Evolutionary conservation across 1,140 invertebrate species (phyloP), one percentile per base, ranked within the genome.

Genomic region (Megalopta genalis): DNA sequence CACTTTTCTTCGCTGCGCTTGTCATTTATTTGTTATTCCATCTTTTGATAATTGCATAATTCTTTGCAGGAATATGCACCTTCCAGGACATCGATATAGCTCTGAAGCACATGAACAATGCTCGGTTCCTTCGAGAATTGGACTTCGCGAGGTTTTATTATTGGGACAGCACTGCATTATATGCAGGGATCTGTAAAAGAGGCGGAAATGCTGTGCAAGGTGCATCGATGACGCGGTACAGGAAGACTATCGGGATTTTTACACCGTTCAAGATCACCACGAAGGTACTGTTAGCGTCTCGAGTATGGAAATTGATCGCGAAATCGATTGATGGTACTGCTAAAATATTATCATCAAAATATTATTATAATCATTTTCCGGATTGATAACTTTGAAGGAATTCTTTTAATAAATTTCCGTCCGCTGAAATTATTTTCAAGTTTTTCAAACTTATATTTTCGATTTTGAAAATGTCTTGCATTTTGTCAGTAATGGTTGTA

Each of bases 61-160:
- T 23, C 54, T 54, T 87, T 93, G 32, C 80, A 96, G 96, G 96
- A 1, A 93, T 97, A 23, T 97, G 96, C 83, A 96, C 95, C 7
- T 96, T 96, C 0, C 96, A 96, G 90, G 97, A 98, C 90, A 93
- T 97, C 21, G 97, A 98, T 87, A 94, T 97, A 62, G 95, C 96
- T 68, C 91, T 97, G 0, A 93, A 93, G 4, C 97, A 98, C 89
- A 98, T 98, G 97, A 98, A 98, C 89, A 98, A 98, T 89, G 96
- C 96, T 0, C 94, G 97, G 12, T 98, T 97, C 80, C 89, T 97
- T 2, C 93, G 97, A 10, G 97, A 97, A 88, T 91, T 97, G 71
- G 97, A 98, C 89, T 97, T 98, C 91, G 97, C 96, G 5, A 93
- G 96, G 37, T 97, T 97, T 87, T 94, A 96, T 83, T 97, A 95